Conservation (phyloP, 2,797 vertebrate genomes). For the Gymnopithys bicolor region DNA sequence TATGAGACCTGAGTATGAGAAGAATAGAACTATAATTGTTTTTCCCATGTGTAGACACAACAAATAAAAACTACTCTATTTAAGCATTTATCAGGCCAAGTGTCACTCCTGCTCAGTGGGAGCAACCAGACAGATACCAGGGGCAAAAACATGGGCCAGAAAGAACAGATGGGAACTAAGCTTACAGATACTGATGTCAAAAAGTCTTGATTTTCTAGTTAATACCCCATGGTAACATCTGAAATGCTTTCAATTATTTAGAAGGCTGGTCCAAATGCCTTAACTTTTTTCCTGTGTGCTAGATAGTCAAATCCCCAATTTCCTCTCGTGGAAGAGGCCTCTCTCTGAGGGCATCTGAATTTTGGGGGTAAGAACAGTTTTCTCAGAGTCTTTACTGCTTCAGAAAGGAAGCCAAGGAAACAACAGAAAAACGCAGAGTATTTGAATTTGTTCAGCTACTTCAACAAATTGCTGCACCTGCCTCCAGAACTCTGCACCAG, state of each 20-base stretch:
- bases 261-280: not conserved
- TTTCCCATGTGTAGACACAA: not conserved
- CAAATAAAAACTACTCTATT: not conserved
- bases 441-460: not conserved
- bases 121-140: not conserved
- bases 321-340: not conserved
- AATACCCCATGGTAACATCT: not conserved
- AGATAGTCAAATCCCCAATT: not conserved
- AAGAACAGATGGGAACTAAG: slow-evolving; percentile 20
- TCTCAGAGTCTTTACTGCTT: not conserved
- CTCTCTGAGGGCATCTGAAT: not conserved
- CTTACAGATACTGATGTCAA: not conserved
- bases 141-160: not conserved
- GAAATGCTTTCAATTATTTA: not conserved
- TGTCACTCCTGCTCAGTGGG: not conserved
- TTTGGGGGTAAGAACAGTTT: not conserved
- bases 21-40: not conserved
- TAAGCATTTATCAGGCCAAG: not conserved
- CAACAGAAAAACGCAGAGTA: not conserved
- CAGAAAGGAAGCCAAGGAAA: not conserved
- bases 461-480: not conserved
- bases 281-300: not conserved
- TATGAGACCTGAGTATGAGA: not conserved
- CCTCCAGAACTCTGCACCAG: not conserved
- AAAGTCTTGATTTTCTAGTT: not conserved